phyloP scores from a whole-genome alignment of 2,888 invertebrate genomes.

The Polymixis flavicincta region DNA sequence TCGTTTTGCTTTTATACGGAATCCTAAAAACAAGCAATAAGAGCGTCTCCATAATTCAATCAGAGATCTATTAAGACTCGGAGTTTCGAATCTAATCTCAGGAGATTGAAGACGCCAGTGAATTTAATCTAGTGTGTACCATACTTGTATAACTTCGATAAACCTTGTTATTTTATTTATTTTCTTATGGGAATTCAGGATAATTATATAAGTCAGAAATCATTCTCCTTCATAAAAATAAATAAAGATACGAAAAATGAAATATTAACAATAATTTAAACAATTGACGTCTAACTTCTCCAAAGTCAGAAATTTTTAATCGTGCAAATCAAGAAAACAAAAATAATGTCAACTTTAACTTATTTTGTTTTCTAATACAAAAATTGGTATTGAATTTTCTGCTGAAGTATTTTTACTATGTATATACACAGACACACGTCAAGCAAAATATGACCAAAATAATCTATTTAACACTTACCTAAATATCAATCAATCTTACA shows the following conservation, averaged over 20 bases:
- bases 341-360: too few relatives aligned
- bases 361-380: too few relatives aligned
- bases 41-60: conserved; percentile 31
- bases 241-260: neutral
- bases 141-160: conserved; percentile 1
- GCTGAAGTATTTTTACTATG: too few relatives aligned
- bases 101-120: conserved; percentile 22
- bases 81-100: conserved; percentile 29
- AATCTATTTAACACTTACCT: neutral
- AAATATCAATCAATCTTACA: neutral
- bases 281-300: too few relatives aligned
- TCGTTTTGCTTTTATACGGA: neutral
- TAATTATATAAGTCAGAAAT: neutral
- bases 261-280: too few relatives aligned
- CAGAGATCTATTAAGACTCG: conserved; percentile 22
- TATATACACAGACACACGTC: too few relatives aligned
- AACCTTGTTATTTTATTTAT: conserved; percentile 3
- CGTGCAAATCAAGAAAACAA: too few relatives aligned
- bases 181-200: neutral
- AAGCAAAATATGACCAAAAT: too few relatives aligned
- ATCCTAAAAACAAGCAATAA: neutral
- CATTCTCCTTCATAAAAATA: neutral
- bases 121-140: conserved; percentile 12
- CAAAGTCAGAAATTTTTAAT: too few relatives aligned
- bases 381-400: too few relatives aligned